These are phyloP conservation scores for Oncorhynchus masou DNA, from an alignment of 2,113 vertebrate genomes.

Conservation along the genomic window DNA sequence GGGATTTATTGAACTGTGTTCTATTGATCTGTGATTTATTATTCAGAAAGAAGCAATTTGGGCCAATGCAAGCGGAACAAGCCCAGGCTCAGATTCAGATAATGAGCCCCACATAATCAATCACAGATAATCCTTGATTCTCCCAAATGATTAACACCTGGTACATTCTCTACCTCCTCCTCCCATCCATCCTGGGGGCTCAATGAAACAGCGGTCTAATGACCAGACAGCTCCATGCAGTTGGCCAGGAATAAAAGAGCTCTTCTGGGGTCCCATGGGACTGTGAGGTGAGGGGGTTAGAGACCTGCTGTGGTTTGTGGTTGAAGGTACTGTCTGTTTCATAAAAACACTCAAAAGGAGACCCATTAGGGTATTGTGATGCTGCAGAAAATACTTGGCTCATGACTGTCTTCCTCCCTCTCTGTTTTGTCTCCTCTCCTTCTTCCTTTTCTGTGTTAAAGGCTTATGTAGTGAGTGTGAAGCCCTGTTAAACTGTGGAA, in stretches of 20 bases:
- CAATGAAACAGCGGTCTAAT: neutral
- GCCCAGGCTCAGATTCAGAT: conserved; percentile 43
- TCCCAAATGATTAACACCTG: conserved; percentile 52
- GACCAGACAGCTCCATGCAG: neutral
- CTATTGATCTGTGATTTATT: conserved; percentile 60
- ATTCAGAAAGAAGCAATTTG: conserved; percentile 35
- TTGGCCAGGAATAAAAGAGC: neutral
- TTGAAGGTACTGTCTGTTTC: neutral
- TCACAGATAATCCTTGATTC: conserved; percentile 48
- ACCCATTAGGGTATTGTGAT: too few relatives aligned
- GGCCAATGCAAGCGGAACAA: conserved; percentile 41
- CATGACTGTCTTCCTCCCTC: neutral
- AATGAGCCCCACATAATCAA: conserved; percentile 58
- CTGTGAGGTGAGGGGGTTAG: neutral
- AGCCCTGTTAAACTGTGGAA: conserved; percentile 11
- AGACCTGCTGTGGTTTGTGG: neutral
- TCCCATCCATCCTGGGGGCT: conserved; percentile 27
- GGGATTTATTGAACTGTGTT: conserved; percentile 39
- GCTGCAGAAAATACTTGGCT: conserved; percentile 7
- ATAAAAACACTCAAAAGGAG: too few relatives aligned
- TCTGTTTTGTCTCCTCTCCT: neutral
- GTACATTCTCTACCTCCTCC: conserved; percentile 24
- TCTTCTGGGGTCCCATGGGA: neutral
- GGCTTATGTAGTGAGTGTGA: neutral
- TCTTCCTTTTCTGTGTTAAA: neutral